A percentile compares a stretch with the other conserved stretches of the same genome.
phyloP scores from a whole-genome alignment of 2,888 invertebrate species.

The Diaperis boleti region DNA sequence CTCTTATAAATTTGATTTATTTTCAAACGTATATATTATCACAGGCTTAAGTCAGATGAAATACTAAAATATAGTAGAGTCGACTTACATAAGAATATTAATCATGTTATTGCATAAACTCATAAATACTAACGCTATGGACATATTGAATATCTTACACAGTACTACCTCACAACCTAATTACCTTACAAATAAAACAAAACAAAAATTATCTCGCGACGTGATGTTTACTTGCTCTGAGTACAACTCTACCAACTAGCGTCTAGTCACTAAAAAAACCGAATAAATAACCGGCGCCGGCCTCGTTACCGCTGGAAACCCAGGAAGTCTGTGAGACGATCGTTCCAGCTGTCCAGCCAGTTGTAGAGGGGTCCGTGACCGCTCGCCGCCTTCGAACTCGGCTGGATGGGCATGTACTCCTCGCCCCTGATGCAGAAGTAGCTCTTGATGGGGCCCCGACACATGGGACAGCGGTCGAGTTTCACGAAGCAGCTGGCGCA shows the following conservation, averaged over 20 bases:
- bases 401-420: constrained; percentile 74
- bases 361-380: constrained; percentile 66
- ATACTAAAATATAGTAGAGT: constrained; percentile 54
- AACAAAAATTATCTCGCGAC: constrained; percentile 18
- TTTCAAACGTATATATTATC: constrained; percentile 59
- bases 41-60: constrained; percentile 63
- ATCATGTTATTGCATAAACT: constrained; percentile 39
- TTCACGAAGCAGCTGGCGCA: constrained; percentile 85
- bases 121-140: constrained; percentile 39
- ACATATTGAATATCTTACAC: constrained; percentile 40
- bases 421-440: constrained; percentile 87
- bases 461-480: constrained; percentile 88
- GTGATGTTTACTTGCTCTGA: constrained; percentile 33
- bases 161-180: constrained; percentile 42
- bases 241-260: constrained; percentile 29
- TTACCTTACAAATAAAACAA: constrained; percentile 16
- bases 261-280: constrained; percentile 12
- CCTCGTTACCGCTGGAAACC: constrained; percentile 73
- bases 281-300: constrained; percentile 22
- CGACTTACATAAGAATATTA: constrained; percentile 32
- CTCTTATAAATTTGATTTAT: constrained; percentile 50
- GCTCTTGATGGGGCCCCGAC: constrained; percentile 83
- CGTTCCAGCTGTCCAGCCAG: constrained; percentile 75
- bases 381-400: constrained; percentile 61
- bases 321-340: constrained; percentile 80